phyloP scores from a whole-genome alignment of 1,140 invertebrate genomes.

The Aphidius ervi region DNA sequence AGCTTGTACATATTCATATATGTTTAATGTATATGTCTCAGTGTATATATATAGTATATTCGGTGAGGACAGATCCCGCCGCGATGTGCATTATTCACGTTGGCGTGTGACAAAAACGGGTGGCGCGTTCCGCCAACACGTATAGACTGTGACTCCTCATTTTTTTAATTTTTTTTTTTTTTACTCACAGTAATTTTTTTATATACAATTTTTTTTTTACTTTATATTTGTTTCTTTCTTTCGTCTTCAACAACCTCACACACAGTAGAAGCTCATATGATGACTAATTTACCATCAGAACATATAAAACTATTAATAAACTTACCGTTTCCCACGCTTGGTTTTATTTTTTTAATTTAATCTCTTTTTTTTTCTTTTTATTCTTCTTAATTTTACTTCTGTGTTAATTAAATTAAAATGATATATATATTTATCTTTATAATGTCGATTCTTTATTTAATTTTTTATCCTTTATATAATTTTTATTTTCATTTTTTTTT shows the following conservation, averaged over 20 bases:
- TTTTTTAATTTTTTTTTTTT: too few species aligned
- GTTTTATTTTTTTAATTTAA: too few species aligned
- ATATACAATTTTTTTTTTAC: too few species aligned
- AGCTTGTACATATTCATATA: too few species aligned
- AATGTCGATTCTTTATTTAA: too few species aligned
- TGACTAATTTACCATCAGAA: slow-evolving; percentile 9
- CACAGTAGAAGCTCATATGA: neutral
- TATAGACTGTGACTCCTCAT: slow-evolving; percentile 6
- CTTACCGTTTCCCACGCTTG: neutral
- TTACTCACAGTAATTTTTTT: too few species aligned
- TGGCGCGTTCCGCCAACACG: slow-evolving; percentile 6
- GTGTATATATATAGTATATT: neutral
- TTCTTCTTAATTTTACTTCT: too few species aligned
- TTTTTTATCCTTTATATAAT: too few species aligned
- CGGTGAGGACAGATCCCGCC: slow-evolving; percentile 17
- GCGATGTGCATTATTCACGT: slow-evolving; percentile 23
- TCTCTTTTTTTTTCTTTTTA: too few species aligned
- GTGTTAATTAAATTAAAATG: too few species aligned
- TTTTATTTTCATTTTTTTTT: too few species aligned
- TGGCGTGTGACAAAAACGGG: slow-evolving; percentile 10
- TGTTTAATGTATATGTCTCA: neutral
- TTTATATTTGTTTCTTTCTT: neutral
- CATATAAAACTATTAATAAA: slow-evolving; percentile 9
- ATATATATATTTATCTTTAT: too few species aligned
- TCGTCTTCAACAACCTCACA: neutral